Conservation (phyloP, 1,140 invertebrate species). For the Trachymyrmex septentrionalis region DNA sequence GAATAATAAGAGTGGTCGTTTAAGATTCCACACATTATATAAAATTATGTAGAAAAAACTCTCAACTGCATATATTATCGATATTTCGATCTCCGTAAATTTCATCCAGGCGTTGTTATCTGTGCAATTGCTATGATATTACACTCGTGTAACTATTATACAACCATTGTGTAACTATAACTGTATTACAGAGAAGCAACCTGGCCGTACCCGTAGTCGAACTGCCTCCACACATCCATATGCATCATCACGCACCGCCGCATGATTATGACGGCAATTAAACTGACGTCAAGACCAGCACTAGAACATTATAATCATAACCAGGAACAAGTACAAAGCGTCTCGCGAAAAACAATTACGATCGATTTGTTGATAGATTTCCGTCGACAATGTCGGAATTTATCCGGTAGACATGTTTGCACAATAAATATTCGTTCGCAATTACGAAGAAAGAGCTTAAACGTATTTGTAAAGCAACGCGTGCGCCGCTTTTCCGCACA, state of each 20-base stretch:
- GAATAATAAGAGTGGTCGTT: not conserved
- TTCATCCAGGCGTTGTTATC: not conserved
- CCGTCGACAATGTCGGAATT: conserved; percentile 10
- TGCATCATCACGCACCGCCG: conserved; percentile 82
- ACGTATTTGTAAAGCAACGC: conserved; percentile 22
- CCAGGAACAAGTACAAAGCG: conserved; percentile 52
- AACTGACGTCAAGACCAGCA: not conserved
- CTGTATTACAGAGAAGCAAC: conserved; percentile 82
- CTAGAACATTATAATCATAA: not conserved
- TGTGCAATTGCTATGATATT: not conserved
- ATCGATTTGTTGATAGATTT: conserved; percentile 7
- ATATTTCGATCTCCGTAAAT: not conserved
- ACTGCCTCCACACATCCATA: conserved; percentile 85
- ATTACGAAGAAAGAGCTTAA: conserved; percentile 51
- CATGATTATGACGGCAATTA: conserved; percentile 82
- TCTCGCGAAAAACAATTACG: conserved; percentile 10
- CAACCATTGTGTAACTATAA: not conserved
- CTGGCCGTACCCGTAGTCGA: conserved; percentile 83
- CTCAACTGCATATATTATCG: not conserved
- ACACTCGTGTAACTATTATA: not conserved
- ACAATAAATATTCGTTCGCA: conserved; percentile 40
- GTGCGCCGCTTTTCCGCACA: conserved; percentile 39
- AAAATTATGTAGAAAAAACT: not conserved
- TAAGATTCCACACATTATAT: not conserved
- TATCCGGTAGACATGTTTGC: conserved; percentile 19